Conservation (phyloP, 2,113 vertebrate species). For the Halichoerus grypus region DNA sequence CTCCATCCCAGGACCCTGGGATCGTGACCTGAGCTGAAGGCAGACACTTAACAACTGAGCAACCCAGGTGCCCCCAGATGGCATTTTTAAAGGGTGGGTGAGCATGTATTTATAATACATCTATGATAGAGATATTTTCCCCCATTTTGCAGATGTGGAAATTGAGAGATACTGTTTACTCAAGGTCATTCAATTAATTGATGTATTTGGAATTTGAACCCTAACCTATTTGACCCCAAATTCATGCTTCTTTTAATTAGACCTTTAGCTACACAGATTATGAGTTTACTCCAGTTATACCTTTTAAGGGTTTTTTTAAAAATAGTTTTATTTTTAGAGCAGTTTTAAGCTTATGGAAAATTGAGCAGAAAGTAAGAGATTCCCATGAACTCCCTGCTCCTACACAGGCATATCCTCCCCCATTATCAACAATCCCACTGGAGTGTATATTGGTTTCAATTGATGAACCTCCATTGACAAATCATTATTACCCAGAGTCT, state of each 20-base stretch:
- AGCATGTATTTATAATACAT: not conserved
- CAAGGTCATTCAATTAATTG: not conserved
- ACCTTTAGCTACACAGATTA: not conserved
- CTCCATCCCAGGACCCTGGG: too few species aligned
- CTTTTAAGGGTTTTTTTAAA: not conserved
- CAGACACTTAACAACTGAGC: too few species aligned
- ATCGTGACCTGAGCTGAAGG: too few species aligned
- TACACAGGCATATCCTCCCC: not conserved
- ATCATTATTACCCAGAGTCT: not conserved
- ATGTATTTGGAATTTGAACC: slow-evolving; percentile 12
- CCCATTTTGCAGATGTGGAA: not conserved
- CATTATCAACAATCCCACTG: not conserved
- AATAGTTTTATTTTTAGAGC: not conserved
- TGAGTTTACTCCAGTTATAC: not conserved
- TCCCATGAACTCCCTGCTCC: too few species aligned
- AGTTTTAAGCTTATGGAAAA: not conserved
- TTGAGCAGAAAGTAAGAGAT: not conserved
- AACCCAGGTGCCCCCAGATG: not conserved
- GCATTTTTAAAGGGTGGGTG: not conserved
- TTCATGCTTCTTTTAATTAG: not conserved
- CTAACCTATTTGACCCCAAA: not conserved
- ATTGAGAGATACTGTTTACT: not conserved
- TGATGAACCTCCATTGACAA: not conserved
- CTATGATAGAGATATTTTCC: not conserved
- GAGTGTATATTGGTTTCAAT: not conserved